Base-by-base conservation (phyloP, 2,113 vertebrate genomes). In the Oceanites oceanicus region DNA sequence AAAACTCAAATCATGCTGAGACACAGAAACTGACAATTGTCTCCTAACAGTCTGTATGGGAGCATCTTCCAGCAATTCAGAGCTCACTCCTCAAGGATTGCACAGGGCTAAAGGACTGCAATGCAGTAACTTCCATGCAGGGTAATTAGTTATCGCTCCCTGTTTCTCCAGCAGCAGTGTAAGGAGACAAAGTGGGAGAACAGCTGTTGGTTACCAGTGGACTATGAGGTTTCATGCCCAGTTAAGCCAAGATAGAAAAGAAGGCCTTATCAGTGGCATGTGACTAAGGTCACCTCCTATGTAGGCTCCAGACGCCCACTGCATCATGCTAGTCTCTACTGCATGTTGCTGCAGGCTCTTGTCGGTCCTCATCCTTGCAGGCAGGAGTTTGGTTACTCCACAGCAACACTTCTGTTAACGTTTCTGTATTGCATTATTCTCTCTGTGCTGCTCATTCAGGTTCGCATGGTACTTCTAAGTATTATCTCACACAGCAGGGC, bases 381-480 rank as follows among this genome's bases (percentile, higher is more conserved):
- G 29, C 34, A 71, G 26, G n/a, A n/a, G 20, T 52, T 59, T 10
- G n/a, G 15, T 30, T 34, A 34, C 23, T 30, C 9, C 5, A n/a
- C 34, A 96, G 9, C 3, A 40, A 19, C 9, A 16, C 15, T 45
- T 22, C 73, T 58, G 9, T 68, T 74, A 52, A 53, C 3, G 2
- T 61, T 76, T 42, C 40, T 52, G 2, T 15, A 4, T 5, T 13
- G 4, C 4, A 1, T 58, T 23, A 11, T 13, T 61, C 42, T 79
- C 53, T 32, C 13, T 5, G 3, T 50, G 29, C 20, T 66, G 19
- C n/a, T 92, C 71, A 22, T 42, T 47, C 3, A 3, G 14, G n/a
- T 27, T 76, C 26, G 21, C 2, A 0, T 7, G 8, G 40, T 66
- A 44, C 25, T 74, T 75, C 63, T 21, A 38, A 16, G 32, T 1